These are phyloP conservation scores for Phalacrocorax pelagicus DNA, from an alignment of 2,113 vertebrate species.

Conservation along the genomic window DNA sequence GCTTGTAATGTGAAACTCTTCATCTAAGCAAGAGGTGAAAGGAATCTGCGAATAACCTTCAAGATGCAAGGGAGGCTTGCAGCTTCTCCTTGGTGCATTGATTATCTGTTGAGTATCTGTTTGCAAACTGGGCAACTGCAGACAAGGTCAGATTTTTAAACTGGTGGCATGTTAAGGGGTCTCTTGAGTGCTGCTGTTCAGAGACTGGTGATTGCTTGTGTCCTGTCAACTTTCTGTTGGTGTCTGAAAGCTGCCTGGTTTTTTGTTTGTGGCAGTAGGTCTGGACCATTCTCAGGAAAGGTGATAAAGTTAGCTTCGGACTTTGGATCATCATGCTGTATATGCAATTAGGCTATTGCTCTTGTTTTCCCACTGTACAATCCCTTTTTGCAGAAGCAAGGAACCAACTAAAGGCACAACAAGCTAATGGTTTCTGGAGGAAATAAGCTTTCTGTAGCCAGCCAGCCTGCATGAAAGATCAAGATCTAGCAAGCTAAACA, in stretches of 20 bases:
- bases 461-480: background rate
- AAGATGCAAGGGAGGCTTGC: background rate
- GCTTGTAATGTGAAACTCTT: background rate
- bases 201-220: background rate
- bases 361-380: background rate
- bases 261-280: background rate
- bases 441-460: background rate
- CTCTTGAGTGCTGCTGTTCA: background rate
- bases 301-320: background rate
- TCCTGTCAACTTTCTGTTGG: slow-evolving; percentile 12
- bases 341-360: background rate
- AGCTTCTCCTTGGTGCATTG: background rate
- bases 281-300: background rate
- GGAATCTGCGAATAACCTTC: background rate
- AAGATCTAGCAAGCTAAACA: background rate
- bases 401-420: background rate
- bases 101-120: background rate
- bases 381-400: background rate
- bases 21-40: background rate
- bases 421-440: background rate
- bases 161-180: background rate
- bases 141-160: background rate
- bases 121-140: background rate
- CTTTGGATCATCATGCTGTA: background rate
- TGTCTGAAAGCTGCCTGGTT: slow-evolving; percentile 2